A percentile compares a stretch with the other conserved stretches of the same genome.
These are phyloP conservation scores for Rhabdornis inornatus DNA, from an alignment of 2,113 vertebrate genomes.

Conservation along the genomic window DNA sequence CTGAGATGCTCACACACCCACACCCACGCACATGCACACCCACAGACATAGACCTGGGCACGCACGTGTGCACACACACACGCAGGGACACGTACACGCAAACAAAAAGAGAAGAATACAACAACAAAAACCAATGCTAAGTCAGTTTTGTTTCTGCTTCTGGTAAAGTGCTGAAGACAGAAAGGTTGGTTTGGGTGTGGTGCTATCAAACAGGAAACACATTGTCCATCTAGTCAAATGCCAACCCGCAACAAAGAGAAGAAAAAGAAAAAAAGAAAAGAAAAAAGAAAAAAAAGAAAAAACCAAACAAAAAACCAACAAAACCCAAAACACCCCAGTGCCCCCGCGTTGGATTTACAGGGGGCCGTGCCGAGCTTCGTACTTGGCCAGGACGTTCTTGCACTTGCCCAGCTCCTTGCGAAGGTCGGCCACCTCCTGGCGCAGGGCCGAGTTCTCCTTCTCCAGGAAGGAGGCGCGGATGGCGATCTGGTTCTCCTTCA, in stretches of 20 bases:
- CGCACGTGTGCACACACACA: not conserved
- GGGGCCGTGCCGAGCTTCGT: conserved; percentile 88
- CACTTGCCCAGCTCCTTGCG: conserved; percentile 95
- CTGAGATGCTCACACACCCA: conserved; percentile 13
- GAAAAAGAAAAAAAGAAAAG: not conserved
- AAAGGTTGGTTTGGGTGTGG: conserved; percentile 73
- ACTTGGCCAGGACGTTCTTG: conserved; percentile 93
- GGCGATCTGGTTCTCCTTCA: conserved; percentile 99
- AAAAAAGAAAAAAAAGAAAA: not conserved
- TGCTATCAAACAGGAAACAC: conserved; percentile 77
- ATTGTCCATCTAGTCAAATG: conserved; percentile 77
- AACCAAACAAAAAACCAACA: no score
- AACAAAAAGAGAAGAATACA: not conserved
- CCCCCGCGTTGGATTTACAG: conserved; percentile 69
- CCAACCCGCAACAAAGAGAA: conserved; percentile 33
- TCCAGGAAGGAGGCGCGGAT: conserved; percentile 94
- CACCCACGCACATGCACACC: not conserved
- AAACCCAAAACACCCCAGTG: not conserved
- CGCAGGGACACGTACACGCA: not conserved
- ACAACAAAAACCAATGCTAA: not conserved
- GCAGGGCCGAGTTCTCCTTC: conserved; percentile 94
- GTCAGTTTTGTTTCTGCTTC: conserved; percentile 73
- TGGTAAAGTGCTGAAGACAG: conserved; percentile 82
- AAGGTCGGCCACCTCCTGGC: conserved; percentile 91
- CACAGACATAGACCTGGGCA: not conserved